Conservation (phyloP, 2,113 vertebrate species). For the Puntigrus tetrazona region DNA sequence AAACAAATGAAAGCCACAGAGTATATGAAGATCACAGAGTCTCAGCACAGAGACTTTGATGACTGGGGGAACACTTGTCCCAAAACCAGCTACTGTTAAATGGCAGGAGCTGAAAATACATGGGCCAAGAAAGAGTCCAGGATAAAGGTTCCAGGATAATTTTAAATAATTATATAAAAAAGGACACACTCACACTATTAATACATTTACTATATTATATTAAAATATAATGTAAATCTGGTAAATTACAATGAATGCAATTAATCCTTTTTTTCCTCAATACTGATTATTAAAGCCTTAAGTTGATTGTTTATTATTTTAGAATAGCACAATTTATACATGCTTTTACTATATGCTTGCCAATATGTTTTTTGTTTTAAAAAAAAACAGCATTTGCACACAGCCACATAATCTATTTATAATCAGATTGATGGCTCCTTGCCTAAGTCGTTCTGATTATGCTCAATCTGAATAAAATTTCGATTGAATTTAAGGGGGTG, state of each 20-base stretch:
- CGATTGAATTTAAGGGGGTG: background rate
- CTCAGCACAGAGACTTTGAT: conserved; percentile 17
- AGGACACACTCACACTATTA: background rate
- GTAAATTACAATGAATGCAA: background rate
- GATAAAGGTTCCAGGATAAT: background rate
- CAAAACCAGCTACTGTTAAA: conserved; percentile 13
- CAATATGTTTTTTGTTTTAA: background rate
- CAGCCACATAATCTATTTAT: background rate
- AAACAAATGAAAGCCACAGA: conserved; percentile 36
- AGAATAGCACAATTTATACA: background rate
- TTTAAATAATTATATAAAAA: too few relatives aligned
- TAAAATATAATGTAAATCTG: background rate
- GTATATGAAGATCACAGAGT: conserved; percentile 28
- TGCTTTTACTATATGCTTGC: background rate
- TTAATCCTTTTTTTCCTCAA: background rate
- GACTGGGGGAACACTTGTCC: background rate
- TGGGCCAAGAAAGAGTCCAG: background rate
- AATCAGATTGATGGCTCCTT: background rate
- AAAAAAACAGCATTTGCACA: background rate
- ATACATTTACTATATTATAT: background rate
- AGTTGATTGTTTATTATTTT: background rate
- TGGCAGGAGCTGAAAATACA: background rate
- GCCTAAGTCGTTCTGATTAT: background rate
- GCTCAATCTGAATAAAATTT: background rate
- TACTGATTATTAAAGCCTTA: background rate